phyloP scores from a whole-genome alignment of 2,888 invertebrate genomes.

The Scelioninae gen. 2 region DNA sequence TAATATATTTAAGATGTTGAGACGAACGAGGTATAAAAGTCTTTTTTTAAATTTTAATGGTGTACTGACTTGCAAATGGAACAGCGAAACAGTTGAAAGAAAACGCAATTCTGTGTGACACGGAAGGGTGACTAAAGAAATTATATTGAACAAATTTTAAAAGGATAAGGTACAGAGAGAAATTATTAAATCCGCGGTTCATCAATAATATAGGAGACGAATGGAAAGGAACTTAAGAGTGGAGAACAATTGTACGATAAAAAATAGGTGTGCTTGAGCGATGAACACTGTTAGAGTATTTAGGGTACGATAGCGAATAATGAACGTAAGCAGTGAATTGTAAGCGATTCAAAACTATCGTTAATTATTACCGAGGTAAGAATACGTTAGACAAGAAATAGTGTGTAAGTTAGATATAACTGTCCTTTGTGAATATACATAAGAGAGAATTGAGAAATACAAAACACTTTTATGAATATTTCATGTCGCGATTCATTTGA shows the following conservation, averaged over 20 bases:
- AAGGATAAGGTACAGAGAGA: constrained; percentile 41
- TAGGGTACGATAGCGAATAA: constrained; percentile 70
- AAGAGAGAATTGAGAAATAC: constrained; percentile 74
- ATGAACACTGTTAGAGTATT: constrained; percentile 68
- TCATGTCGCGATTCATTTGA: constrained; percentile 34
- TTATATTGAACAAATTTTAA: constrained; percentile 55
- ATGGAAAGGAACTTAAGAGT: constrained; percentile 32
- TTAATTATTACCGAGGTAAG: constrained; percentile 70
- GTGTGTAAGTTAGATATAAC: constrained; percentile 74
- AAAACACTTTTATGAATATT: constrained; percentile 75
- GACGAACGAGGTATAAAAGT: constrained; percentile 32
- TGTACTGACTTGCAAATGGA: constrained; percentile 57
- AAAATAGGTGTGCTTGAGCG: constrained; percentile 66
- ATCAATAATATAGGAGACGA: constrained; percentile 58
- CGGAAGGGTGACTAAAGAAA: constrained; percentile 34
- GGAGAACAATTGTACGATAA: constrained; percentile 54
- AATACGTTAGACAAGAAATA: constrained; percentile 72
- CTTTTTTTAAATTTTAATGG: constrained; percentile 50
- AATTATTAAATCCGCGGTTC: constrained; percentile 56
- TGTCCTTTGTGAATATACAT: constrained; percentile 75
- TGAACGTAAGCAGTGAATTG: constrained; percentile 68
- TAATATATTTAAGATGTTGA: constrained; percentile 69
- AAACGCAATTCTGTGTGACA: constrained; percentile 64
- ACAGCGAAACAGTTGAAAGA: constrained; percentile 66
- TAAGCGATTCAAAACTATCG: constrained; percentile 64